Base-by-base conservation (phyloP, 2,888 invertebrate species). In the Caradrina clavipalpis region DNA sequence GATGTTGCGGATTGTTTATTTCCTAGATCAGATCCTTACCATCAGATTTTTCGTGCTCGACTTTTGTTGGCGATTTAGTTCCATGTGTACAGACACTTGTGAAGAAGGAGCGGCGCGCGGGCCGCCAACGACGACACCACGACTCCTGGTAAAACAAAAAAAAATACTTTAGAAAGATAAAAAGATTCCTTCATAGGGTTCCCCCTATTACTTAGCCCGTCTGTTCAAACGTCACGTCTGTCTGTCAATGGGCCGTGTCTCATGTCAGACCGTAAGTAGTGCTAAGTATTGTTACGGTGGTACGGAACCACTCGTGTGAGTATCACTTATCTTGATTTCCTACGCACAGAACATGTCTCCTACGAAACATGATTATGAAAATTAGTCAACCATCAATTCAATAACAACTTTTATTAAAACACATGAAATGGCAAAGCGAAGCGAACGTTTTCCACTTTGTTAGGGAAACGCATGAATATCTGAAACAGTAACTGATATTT, bases 121-220 rank as follows among this genome's bases (percentile, higher is more conserved):
- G 94, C 92, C 96, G 96, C 96, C 96, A 97, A 83, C 96, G 94
- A 78, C 97, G 95, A 91, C 97, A 97, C 97, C 97, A 97, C 73
- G 97, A 96, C 93, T 97, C 97, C 97, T 97, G 90, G 17, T 45
- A 91, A 93, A 85, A 60, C 35, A 83, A 85, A 77, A 76, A 62
- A 85, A 31, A 61, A 80, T 51, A 62, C 1, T 17, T 69, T 26
- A 79, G 35, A 58, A 22, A 13, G 19, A 10, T 8, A 0, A n/a
- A 10, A n/a, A 10, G 13, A 22, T 22, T 42, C 7, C 3, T 7
- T 31, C 26, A 26, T 26, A 26, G 26, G 26, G 26, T 26, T 26
- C 26, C 26, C 26, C 26, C 26, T 26, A 26, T 26, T 26, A 26
- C 26, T 26, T 3, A 26, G 26, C 26, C n/a, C n/a, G 26, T 26